Evolutionary conservation across 2,113 vertebrate species (phyloP).

Genomic region (Pseudonaja textilis): DNA sequence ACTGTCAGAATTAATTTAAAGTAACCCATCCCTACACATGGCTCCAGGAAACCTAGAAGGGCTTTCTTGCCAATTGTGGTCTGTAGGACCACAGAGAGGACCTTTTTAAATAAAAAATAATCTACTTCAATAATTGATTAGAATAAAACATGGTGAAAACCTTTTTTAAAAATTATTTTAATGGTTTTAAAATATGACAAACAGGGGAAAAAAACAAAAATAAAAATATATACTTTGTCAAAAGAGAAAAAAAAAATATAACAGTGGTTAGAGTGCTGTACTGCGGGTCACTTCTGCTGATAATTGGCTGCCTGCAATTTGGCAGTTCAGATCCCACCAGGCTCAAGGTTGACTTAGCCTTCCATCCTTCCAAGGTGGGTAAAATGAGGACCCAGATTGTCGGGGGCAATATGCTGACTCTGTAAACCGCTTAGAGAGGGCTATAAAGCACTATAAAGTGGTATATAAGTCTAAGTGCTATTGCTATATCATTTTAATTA

Average conservation of each 20-base stretch:
- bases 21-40: background rate
- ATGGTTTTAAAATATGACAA: background rate
- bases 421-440: too few relatives aligned
- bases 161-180: background rate
- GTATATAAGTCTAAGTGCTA: too few relatives aligned
- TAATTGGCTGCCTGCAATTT: too few relatives aligned
- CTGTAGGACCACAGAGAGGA: background rate
- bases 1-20: background rate
- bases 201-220: background rate
- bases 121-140: conserved; percentile 19
- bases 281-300: too few relatives aligned
- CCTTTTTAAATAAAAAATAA: conserved; percentile 18
- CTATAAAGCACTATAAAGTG: too few relatives aligned
- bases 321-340: too few relatives aligned
- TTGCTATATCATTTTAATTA: too few relatives aligned
- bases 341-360: too few relatives aligned
- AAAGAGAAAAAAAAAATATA: background rate
- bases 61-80: conserved; percentile 4
- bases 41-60: background rate
- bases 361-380: too few relatives aligned
- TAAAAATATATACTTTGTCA: background rate
- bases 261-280: too few relatives aligned
- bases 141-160: background rate
- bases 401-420: too few relatives aligned
- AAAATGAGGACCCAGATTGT: too few relatives aligned